Conservation (phyloP, 2,113 vertebrate species). For the Aegithalos caudatus region DNA sequence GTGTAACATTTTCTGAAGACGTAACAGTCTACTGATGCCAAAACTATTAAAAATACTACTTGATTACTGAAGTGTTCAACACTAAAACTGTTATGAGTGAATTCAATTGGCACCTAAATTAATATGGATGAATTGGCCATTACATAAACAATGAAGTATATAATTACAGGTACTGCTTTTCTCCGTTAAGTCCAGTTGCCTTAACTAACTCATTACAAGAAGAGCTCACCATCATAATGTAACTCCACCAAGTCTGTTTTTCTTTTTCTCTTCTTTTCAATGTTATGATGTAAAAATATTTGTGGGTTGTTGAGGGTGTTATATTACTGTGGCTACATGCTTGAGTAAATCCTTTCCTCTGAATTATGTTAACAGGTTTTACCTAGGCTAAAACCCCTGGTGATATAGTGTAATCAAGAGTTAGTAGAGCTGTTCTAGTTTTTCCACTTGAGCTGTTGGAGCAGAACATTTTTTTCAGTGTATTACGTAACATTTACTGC, state of each 20-base stretch:
- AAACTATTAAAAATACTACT: neutral
- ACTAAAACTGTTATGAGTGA: neutral
- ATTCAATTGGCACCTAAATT: neutral
- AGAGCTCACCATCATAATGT: constrained; percentile 65
- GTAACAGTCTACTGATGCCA: neutral
- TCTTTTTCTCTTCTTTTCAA: neutral
- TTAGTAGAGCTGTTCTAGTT: neutral
- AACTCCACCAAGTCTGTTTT: constrained; percentile 68
- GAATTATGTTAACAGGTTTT: neutral
- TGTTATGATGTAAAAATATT: neutral
- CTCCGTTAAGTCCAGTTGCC: constrained; percentile 5
- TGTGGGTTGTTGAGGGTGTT: neutral
- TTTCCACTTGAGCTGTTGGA: neutral
- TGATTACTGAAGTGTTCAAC: neutral
- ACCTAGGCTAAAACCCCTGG: neutral
- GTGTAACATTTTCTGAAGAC: neutral
- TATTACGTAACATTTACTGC: neutral
- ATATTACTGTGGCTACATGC: neutral
- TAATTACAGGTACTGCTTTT: constrained; percentile 61
- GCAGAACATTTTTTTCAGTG: neutral
- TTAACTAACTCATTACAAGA: constrained; percentile 49
- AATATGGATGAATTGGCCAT: neutral
- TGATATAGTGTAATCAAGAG: neutral
- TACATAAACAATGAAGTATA: neutral
- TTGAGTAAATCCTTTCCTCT: neutral